A percentile compares a stretch with the other conserved stretches of the same genome.
Evolutionary conservation across 2,888 invertebrate species (phyloP).

Genomic region (Sphecodes monilicornis): DNA sequence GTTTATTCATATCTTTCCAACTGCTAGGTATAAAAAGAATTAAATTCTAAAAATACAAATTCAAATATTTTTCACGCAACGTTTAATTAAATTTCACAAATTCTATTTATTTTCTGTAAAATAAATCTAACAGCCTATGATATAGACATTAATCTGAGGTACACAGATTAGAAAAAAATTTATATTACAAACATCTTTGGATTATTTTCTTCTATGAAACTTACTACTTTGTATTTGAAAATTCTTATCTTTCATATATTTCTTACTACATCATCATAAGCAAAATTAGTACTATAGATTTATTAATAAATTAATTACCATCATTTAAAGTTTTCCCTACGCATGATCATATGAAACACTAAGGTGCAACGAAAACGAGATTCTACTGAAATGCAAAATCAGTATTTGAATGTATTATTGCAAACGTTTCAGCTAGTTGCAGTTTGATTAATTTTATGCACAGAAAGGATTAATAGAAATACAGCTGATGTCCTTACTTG

Average conservation of each 20-base stretch:
- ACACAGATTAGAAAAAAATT: slow-evolving; percentile 12
- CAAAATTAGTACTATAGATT: slow-evolving; percentile 18
- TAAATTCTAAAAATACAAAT: slow-evolving; percentile 12
- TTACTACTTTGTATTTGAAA: slow-evolving; percentile 43
- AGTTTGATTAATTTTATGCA: slow-evolving; percentile 34
- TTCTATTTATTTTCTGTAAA: slow-evolving; percentile 27
- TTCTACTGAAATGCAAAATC: slow-evolving; percentile 59
- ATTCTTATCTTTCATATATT: slow-evolving; percentile 24
- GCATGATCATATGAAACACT: slow-evolving; percentile 57
- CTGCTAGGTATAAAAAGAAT: slow-evolving; percentile 19
- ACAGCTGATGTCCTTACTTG: slow-evolving; percentile 19
- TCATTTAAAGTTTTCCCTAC: slow-evolving; percentile 12
- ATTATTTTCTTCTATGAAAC: slow-evolving; percentile 22
- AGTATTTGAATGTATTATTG: slow-evolving; percentile 22
- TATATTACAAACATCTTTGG: slow-evolving; percentile 24
- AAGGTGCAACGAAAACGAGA: slow-evolving; percentile 71
- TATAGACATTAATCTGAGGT: background rate
- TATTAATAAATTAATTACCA: slow-evolving; percentile 14
- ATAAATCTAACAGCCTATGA: slow-evolving; percentile 10
- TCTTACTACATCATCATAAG: slow-evolving; percentile 24
- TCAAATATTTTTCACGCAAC: slow-evolving; percentile 19
- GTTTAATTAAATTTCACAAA: background rate
- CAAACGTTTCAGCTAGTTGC: slow-evolving; percentile 19
- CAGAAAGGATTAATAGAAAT: slow-evolving; percentile 37
- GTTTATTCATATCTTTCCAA: slow-evolving; percentile 26